Base-by-base conservation (phyloP, 2,888 invertebrate species). In the Thumatha senex region DNA sequence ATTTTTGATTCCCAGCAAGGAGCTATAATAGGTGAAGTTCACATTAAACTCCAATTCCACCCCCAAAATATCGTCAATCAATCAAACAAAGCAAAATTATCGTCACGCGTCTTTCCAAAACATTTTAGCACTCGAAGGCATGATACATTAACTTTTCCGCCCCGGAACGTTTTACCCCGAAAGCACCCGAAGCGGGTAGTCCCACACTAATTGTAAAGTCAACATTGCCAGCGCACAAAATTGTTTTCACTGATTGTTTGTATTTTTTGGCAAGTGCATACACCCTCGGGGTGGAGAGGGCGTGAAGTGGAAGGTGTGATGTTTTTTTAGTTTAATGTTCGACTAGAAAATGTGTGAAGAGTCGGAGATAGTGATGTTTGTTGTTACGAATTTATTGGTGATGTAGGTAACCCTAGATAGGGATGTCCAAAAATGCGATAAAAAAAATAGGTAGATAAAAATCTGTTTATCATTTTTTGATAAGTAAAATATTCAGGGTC, bases 131-230 rank as follows among this genome's bases (percentile, higher is more conserved):
- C 51, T 43, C 33, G 11, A 24, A 24, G 18, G 29, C 41, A 46
- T 46, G 46, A 46, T 42, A 51, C 51, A 46, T 39, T 49, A 29
- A 30, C 45, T 7, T 29, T 38, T 14, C 34, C 35, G 36, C 45
- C 45, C 45, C 36, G 45, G 34, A 9, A 18, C 15, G 12, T 9
- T 46, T 39, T 11, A 33, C 38, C 42, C 43, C 33, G 18, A 11
- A 35, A 7, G 30, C 39, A 31, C 42, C 51, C 46, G 31, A 13
- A 11, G 41, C 39, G 12, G 34, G 7, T 42, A 38, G 47, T 38
- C 54, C 56, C 60, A 44, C 50, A 46, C 66, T 82, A 82, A 82
- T 83, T 83, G 83, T 61, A 75, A 79, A 78, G 79, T 79, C 76
- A 83, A 82, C 82, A 82, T 56, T 52, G 47, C 61, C 58, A 54